These are phyloP conservation scores for Drosophila obscura DNA, from an alignment of 1,140 invertebrate genomes.

Conservation along the genomic window DNA sequence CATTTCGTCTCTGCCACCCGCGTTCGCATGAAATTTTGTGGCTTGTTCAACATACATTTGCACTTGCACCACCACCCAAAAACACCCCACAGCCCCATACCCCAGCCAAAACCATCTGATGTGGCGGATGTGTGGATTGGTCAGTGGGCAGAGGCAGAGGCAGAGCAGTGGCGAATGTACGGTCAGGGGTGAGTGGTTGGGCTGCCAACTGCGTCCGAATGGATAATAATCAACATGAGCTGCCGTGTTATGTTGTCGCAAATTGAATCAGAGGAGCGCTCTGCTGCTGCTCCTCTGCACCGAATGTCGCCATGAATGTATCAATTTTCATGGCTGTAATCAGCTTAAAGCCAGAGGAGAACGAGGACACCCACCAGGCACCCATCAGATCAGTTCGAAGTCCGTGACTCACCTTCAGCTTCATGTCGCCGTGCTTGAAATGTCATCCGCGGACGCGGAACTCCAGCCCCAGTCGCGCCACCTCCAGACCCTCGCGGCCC, in stretches of 20 bases:
- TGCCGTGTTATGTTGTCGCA: conserved; percentile 76
- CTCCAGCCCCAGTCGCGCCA: conserved; percentile 89
- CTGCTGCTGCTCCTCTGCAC: conserved; percentile 2
- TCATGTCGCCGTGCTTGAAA: conserved; percentile 92
- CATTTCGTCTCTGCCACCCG: conserved; percentile 36
- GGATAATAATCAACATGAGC: conserved; percentile 79
- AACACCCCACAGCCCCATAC: not conserved
- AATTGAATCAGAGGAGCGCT: conserved; percentile 69
- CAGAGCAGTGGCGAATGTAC: not conserved
- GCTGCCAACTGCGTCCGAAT: conserved; percentile 39
- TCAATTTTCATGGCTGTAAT: conserved; percentile 68
- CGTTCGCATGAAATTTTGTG: conserved; percentile 75
- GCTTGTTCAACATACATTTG: conserved; percentile 76
- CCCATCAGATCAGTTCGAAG: not conserved
- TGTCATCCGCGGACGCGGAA: conserved; percentile 91
- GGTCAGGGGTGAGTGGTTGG: conserved; percentile 10
- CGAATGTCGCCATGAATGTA: conserved; percentile 58
- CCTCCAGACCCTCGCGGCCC: conserved; percentile 86
- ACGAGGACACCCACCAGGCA: not conserved
- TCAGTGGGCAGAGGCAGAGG: not conserved
- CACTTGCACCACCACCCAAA: conserved; percentile 29
- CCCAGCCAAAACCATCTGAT: not conserved
- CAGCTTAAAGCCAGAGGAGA: conserved; percentile 52
- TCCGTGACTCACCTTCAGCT: conserved; percentile 87
- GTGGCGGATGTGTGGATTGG: conserved; percentile 8